phyloP scores from a whole-genome alignment of 2,888 invertebrate genomes.

The Drosophila birchii region DNA sequence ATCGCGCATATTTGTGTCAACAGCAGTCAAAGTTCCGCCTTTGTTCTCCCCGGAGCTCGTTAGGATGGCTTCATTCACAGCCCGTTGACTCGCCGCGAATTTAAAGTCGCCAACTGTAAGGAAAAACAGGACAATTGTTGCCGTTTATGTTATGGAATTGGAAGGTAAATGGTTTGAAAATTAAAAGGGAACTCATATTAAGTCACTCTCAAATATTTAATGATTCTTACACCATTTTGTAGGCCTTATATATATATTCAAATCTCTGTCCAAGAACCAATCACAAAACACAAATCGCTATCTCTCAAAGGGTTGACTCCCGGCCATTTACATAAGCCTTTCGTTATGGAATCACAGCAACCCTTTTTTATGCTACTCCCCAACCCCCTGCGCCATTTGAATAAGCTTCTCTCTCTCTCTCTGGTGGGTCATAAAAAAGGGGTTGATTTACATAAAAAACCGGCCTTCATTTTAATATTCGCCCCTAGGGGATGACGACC shows the following conservation, averaged over 20 bases:
- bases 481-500: conserved; percentile 53
- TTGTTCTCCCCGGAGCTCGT: conserved; percentile 52
- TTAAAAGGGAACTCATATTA: neutral
- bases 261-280: conserved; percentile 52
- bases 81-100: conserved; percentile 52
- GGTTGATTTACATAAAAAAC: conserved; percentile 82
- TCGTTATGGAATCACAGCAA: conserved; percentile 71
- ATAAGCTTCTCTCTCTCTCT: conserved; percentile 66
- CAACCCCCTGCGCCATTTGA: conserved; percentile 59
- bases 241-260: conserved; percentile 36
- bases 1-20: conserved; percentile 78
- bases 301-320: conserved; percentile 69
- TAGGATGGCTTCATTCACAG: conserved; percentile 42
- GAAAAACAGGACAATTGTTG: neutral
- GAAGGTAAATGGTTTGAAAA: neutral
- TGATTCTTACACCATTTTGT: conserved; percentile 36
- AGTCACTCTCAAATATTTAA: neutral
- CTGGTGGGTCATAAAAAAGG: conserved; percentile 67
- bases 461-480: conserved; percentile 80
- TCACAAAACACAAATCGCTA: conserved; percentile 47
- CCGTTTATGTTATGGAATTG: conserved; percentile 46
- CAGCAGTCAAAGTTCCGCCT: conserved; percentile 48
- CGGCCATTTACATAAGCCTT: conserved; percentile 68
- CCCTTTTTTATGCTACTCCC: conserved; percentile 65
- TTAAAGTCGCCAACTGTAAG: conserved; percentile 62